These are phyloP conservation scores for Halcyon chelicuti DNA, from an alignment of 2,797 vertebrate species.

Conservation along the genomic window DNA sequence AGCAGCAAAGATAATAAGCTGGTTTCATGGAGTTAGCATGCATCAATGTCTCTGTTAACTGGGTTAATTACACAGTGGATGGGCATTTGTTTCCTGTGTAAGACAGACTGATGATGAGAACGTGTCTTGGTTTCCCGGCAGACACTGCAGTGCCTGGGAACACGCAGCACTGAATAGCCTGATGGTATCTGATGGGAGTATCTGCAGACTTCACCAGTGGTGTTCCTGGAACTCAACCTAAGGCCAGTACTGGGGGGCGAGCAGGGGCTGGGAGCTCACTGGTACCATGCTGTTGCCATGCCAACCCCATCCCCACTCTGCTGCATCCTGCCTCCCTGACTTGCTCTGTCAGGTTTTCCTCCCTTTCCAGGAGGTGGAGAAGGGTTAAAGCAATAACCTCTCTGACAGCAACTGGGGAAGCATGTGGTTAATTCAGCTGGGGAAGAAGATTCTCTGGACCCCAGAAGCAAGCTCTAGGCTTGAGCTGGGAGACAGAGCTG, in stretches of 20 bases:
- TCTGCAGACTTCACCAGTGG: too few species aligned
- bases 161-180: not conserved
- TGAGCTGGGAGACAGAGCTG: not conserved
- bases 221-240: not conserved
- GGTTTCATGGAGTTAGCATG: slow-evolving; percentile 46
- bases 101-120: slow-evolving; percentile 5
- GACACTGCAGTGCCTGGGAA: not conserved
- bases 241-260: not conserved
- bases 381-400: not conserved
- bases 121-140: not conserved
- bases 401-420: not conserved
- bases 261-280: not conserved
- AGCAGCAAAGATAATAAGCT: slow-evolving; percentile 55
- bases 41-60: slow-evolving; percentile 63
- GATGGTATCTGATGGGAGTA: not conserved
- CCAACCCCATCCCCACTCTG: not conserved
- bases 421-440: not conserved
- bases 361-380: not conserved
- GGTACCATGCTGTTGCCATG: not conserved
- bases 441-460: not conserved
- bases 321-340: not conserved
- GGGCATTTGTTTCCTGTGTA: slow-evolving; percentile 35
- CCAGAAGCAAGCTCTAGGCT: not conserved
- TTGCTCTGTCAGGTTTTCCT: not conserved
- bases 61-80: slow-evolving; percentile 61